Conservation (phyloP, 2,797 vertebrate genomes). For the Adrianichthys oophorus region DNA sequence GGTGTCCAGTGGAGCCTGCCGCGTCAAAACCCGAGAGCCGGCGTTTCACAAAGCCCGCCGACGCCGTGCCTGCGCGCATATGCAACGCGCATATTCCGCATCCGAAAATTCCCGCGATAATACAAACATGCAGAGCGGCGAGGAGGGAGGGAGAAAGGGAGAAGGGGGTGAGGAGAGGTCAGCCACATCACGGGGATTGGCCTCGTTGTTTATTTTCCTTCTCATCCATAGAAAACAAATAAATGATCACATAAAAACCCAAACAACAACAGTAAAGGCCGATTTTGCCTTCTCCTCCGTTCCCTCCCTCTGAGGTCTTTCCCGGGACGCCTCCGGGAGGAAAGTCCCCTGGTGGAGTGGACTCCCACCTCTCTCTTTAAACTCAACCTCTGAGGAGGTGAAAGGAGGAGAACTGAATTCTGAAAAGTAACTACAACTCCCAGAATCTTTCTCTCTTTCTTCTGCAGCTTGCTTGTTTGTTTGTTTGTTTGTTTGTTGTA, state of each 20-base stretch:
- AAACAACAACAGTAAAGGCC: slow-evolving; percentile 62
- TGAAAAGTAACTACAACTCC: background rate
- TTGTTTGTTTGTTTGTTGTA: slow-evolving; percentile 40
- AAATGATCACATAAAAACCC: slow-evolving; percentile 43
- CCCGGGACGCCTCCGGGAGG: slow-evolving; percentile 38
- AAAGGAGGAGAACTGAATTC: slow-evolving; percentile 29
- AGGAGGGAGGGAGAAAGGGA: slow-evolving; percentile 52
- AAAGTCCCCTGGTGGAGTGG: slow-evolving; percentile 31
- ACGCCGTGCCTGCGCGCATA: background rate
- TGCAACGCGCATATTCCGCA: slow-evolving; percentile 58
- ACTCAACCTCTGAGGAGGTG: slow-evolving; percentile 33
- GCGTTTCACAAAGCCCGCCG: too few species aligned
- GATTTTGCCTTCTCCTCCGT: slow-evolving; percentile 55
- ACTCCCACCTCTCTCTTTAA: slow-evolving; percentile 9
- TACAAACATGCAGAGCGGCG: slow-evolving; percentile 73
- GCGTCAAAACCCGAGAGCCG: background rate
- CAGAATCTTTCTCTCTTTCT: slow-evolving; percentile 2
- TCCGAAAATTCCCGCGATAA: slow-evolving; percentile 79
- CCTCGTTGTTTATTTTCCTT: slow-evolving; percentile 74
- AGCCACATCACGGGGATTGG: slow-evolving; percentile 70
- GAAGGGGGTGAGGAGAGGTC: slow-evolving; percentile 46
- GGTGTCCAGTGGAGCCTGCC: background rate
- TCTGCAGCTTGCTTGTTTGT: slow-evolving; percentile 17
- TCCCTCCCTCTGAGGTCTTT: slow-evolving; percentile 27
- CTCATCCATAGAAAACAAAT: slow-evolving; percentile 73